Evolutionary conservation across 2,113 vertebrate genomes (phyloP).

Genomic region (Chascanopsetta lugubris): DNA sequence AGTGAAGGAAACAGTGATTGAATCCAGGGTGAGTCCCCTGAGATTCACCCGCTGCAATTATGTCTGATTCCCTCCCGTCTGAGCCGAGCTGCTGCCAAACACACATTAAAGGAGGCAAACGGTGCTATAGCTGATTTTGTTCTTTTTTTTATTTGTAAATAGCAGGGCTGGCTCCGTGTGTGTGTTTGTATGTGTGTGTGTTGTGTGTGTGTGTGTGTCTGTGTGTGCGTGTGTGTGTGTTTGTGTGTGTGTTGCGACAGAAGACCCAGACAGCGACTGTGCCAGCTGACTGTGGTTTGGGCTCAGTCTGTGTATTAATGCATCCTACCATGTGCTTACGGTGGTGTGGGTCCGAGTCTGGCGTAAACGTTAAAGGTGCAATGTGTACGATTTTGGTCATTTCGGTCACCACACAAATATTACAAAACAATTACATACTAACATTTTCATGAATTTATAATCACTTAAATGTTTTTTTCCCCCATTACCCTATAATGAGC

Average conservation of each 20-base stretch:
- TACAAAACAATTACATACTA: no score
- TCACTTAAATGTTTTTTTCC: no score
- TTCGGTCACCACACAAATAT: no score
- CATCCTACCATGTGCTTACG: constrained; percentile 49
- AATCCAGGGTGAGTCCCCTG: constrained; percentile 39
- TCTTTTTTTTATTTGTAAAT: constrained; percentile 28
- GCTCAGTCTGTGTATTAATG: constrained; percentile 40
- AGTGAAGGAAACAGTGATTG: constrained; percentile 34
- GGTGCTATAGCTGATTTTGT: constrained; percentile 39
- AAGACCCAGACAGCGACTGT: constrained; percentile 37
- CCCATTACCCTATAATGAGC: no score
- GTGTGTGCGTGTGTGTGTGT: background rate
- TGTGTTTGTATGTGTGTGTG: background rate
- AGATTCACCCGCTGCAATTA: constrained; percentile 49
- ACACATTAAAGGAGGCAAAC: constrained; percentile 29
- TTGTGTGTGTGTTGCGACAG: constrained; percentile 9
- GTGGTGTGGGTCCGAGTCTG: constrained; percentile 37
- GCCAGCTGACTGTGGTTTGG: constrained; percentile 68
- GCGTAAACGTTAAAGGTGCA: no score
- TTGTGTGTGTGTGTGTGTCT: constrained; percentile 13
- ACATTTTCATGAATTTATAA: no score
- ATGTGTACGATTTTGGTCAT: no score
- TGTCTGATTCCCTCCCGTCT: constrained; percentile 60
- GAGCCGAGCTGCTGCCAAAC: constrained; percentile 29
- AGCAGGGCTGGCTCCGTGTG: constrained; percentile 14